Evolutionary conservation across 2,113 vertebrate species (phyloP).

Genomic region (Ammodytes dubius): DNA sequence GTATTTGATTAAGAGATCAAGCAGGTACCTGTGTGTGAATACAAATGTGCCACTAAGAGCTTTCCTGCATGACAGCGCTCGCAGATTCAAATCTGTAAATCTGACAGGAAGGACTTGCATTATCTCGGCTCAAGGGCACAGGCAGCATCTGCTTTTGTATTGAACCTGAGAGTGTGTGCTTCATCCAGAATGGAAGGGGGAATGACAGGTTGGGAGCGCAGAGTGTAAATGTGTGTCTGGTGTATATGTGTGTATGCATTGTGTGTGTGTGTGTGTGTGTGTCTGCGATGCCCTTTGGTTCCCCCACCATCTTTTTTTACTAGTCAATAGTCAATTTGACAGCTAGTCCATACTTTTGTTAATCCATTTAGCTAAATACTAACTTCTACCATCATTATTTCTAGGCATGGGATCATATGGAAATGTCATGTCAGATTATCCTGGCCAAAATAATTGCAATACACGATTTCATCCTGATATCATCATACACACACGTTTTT

Average conservation of each 20-base stretch:
- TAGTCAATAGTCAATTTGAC: no score
- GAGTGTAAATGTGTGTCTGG: background rate
- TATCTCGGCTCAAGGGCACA: slow-evolving; percentile 69
- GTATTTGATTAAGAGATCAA: slow-evolving; percentile 76
- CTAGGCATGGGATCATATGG: no score
- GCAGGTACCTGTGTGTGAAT: slow-evolving; percentile 65
- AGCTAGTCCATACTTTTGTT: no score
- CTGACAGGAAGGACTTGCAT: slow-evolving; percentile 55
- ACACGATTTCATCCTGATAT: no score
- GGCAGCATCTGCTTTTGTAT: slow-evolving; percentile 53
- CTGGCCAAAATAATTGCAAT: no score
- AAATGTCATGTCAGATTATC: no score
- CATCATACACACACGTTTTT: no score
- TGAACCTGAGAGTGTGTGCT: slow-evolving; percentile 53
- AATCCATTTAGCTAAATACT: no score
- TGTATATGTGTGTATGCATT: background rate
- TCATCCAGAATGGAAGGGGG: slow-evolving; percentile 33
- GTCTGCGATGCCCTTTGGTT: slow-evolving; percentile 16
- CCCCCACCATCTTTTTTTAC: background rate
- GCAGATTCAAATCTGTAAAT: slow-evolving; percentile 72
- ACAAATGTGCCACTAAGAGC: slow-evolving; percentile 65
- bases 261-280: background rate
- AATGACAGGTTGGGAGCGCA: slow-evolving; percentile 29
- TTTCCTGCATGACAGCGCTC: slow-evolving; percentile 51
- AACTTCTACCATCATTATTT: no score